A percentile compares a stretch with the other conserved stretches of the same genome.
Conservation (phyloP, 30 jellyfish, hydroid and myxozoan genomes). For the Aurelia sp. region DNA sequence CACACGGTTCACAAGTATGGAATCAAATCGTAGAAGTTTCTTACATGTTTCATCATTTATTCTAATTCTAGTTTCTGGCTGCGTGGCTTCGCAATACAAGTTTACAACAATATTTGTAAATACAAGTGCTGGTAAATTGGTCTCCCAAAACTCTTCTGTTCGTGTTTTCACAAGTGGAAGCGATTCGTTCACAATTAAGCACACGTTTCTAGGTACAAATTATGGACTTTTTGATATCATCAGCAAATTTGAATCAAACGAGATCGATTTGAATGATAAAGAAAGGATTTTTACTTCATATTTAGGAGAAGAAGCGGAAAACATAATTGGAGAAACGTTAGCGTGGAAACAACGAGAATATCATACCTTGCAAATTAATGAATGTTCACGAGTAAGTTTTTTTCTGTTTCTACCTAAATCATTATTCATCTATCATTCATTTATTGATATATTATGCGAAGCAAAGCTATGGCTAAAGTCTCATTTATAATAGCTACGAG, state of each 20-base stretch:
- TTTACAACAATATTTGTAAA: constrained; percentile 4
- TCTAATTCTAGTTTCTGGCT: background rate
- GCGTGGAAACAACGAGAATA: background rate
- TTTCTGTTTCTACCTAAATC: background rate
- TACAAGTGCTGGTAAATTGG: background rate
- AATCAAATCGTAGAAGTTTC: too few relatives aligned
- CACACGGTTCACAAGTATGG: too few relatives aligned
- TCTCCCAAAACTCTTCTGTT: background rate
- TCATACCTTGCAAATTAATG: background rate
- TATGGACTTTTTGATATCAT: constrained; percentile 8
- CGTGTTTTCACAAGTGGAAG: background rate
- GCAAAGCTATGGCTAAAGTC: too few relatives aligned
- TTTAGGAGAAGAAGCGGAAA: background rate
- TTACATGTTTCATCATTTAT: too few relatives aligned
- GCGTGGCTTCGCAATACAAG: background rate
- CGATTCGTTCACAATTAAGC: background rate
- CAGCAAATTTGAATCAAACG: background rate
- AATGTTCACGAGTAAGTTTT: background rate
- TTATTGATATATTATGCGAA: too few relatives aligned
- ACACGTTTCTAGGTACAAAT: background rate
- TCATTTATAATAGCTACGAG: too few relatives aligned
- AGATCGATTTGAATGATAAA: background rate
- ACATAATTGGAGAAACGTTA: background rate
- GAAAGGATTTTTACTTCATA: background rate
- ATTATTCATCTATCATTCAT: too few relatives aligned